Evolutionary conservation across 1,140 invertebrate species (phyloP), one percentile per base, ranked within the genome.

Genomic region (Plectrocnemia conspersa): DNA sequence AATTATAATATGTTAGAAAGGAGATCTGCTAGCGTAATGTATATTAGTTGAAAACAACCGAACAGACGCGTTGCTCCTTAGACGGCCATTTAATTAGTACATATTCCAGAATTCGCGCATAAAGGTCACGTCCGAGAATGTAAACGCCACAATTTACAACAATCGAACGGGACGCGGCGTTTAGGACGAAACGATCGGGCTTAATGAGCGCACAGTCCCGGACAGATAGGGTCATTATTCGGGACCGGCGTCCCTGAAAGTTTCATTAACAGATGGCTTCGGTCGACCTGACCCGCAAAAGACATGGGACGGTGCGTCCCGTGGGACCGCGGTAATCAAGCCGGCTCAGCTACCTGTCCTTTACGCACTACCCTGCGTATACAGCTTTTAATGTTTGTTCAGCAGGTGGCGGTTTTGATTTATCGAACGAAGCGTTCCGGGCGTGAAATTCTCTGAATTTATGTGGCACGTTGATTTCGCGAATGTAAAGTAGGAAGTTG

Each of bases 331-430:
- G 18, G 35, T 16, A 38, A 38, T 38, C 35, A 38, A 15, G 35
- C 35, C 10, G 35, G 18, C 35, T 38, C 35, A 38, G 35, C 35
- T 38, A 38, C 35, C 35, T 38, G 35, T 38, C 35, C 5, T 5
- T n/a, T n/a, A 5, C 35, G 7, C 5, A 38, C 13, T n/a, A n/a
- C n/a, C n/a, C n/a, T n/a, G 15, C 35, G 35, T 13, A 10, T 38
- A 10, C 4, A 5, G 35, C 6, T 38, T 38, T 38, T 38, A 38
- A 38, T 38, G 35, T 38, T 38, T 38, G 18, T 38, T 38, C 35
- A 38, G 35, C 35, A 38, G 35, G 35, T 38, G 35, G 11, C 35
- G 15, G 18, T 38, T 38, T 38, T 38, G 35, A 38, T 38, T 38
- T 38, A 38, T 38, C 18, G 35, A 15, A 6, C 27, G n/a, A 29